Percentiles rank a stretch among this genome's conserved stretches.
These are phyloP conservation scores for Carterocephalus palaemon DNA, from an alignment of 2,888 invertebrate species.

Conservation along the genomic window DNA sequence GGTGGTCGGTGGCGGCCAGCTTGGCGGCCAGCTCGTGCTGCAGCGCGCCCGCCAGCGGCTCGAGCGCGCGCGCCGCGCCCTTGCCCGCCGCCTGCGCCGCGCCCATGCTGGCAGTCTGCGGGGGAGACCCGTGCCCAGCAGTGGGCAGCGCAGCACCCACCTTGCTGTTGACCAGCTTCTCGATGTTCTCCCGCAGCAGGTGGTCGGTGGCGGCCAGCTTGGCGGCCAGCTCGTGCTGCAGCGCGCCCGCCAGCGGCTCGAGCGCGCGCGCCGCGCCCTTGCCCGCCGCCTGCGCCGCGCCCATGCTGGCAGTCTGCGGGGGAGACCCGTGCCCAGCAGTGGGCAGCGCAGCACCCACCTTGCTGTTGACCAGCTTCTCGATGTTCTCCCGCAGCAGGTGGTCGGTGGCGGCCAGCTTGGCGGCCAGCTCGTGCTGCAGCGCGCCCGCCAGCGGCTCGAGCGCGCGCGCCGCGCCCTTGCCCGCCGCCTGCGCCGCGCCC, in stretches of 20 bases:
- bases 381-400: slow-evolving; percentile 87
- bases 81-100: too few species aligned
- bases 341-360: too few species aligned
- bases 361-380: slow-evolving; percentile 86
- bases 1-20: slow-evolving; percentile 84
- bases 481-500: too few species aligned
- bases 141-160: too few species aligned
- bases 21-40: slow-evolving; percentile 86
- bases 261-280: slow-evolving; percentile 81
- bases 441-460: slow-evolving; percentile 86
- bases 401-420: slow-evolving; percentile 86
- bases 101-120: too few species aligned
- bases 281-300: too few species aligned
- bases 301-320: too few species aligned
- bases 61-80: slow-evolving; percentile 82
- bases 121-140: too few species aligned
- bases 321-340: too few species aligned
- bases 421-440: slow-evolving; percentile 84
- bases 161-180: slow-evolving; percentile 88
- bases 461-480: slow-evolving; percentile 79
- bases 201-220: slow-evolving; percentile 86
- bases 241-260: slow-evolving; percentile 85
- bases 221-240: slow-evolving; percentile 85
- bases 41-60: slow-evolving; percentile 85
- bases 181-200: slow-evolving; percentile 87